Percentiles rank a stretch among this genome's conserved stretches.
Evolutionary conservation across 2,888 invertebrate species (phyloP).

Genomic region (Sthenelais limicola): DNA sequence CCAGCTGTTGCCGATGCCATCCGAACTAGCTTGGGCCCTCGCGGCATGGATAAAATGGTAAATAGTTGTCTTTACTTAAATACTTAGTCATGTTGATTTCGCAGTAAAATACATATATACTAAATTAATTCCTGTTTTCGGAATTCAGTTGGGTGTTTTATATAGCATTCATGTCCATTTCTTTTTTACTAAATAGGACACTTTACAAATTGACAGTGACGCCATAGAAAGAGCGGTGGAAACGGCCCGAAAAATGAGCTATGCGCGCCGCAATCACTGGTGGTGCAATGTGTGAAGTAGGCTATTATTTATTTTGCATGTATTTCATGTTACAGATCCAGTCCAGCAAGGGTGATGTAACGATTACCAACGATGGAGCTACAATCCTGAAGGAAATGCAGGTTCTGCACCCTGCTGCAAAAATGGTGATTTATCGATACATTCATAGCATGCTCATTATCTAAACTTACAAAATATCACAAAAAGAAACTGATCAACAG

Average conservation of each 20-base stretch:
- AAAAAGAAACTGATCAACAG: not conserved
- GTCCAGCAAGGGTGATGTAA: conserved; percentile 96
- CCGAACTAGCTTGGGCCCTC: conserved; percentile 96
- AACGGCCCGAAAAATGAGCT: no score
- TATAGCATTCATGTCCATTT: no score
- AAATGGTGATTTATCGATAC: conserved; percentile 82
- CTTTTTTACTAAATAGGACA: no score
- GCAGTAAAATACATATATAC: no score
- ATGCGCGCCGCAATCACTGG: no score
- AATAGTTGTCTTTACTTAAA: no score
- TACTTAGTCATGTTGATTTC: no score
- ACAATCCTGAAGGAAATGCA: conserved; percentile 99
- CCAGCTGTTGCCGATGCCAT: conserved; percentile 98
- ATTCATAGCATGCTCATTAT: not conserved
- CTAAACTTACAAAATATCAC: not conserved
- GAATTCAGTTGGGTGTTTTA: no score
- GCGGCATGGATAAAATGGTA: conserved; percentile 99
- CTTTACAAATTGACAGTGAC: no score
- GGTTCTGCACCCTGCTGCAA: conserved; percentile 97
- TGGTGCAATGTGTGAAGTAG: not conserved
- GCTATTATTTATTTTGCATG: conserved; percentile 55
- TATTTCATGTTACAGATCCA: conserved; percentile 82
- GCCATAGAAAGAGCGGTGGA: no score
- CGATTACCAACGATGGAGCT: conserved; percentile 99
- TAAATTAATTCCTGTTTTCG: no score